These are phyloP conservation scores for Phyto melanocephala DNA, from an alignment of 2,888 invertebrate genomes.

Conservation along the genomic window DNA sequence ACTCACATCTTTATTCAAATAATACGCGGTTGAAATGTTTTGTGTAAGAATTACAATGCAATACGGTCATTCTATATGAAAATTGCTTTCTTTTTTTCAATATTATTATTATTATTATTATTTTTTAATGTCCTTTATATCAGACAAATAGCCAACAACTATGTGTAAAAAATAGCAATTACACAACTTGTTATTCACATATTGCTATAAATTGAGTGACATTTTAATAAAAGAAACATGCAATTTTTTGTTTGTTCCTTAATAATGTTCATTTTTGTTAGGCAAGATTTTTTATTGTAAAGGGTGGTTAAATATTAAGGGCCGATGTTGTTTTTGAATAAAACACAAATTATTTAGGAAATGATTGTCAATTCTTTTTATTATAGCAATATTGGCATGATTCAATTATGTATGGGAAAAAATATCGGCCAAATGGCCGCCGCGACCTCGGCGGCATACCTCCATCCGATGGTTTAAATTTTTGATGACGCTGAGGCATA, in stretches of 20 bases:
- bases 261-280: slow-evolving; percentile 26
- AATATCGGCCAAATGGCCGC: no score
- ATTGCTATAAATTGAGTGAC: slow-evolving; percentile 68
- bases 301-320: no score
- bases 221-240: slow-evolving; percentile 61
- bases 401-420: no score
- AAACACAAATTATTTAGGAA: no score
- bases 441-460: no score
- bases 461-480: no score
- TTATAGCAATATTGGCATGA: no score
- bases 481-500: no score
- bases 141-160: slow-evolving; percentile 47
- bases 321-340: no score
- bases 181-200: slow-evolving; percentile 33
- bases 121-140: slow-evolving; percentile 45
- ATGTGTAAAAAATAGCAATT: slow-evolving; percentile 2
- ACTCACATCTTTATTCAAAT: not conserved
- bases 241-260: slow-evolving; percentile 6
- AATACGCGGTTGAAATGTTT: slow-evolving; percentile 51
- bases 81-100: slow-evolving; percentile 46
- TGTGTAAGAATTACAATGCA: not conserved
- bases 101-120: slow-evolving; percentile 11
- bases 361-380: no score
- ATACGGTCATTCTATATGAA: slow-evolving; percentile 60
- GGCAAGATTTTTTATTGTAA: not conserved